Base-by-base conservation (phyloP, 2,888 invertebrate species). In the Lottia scabra region DNA sequence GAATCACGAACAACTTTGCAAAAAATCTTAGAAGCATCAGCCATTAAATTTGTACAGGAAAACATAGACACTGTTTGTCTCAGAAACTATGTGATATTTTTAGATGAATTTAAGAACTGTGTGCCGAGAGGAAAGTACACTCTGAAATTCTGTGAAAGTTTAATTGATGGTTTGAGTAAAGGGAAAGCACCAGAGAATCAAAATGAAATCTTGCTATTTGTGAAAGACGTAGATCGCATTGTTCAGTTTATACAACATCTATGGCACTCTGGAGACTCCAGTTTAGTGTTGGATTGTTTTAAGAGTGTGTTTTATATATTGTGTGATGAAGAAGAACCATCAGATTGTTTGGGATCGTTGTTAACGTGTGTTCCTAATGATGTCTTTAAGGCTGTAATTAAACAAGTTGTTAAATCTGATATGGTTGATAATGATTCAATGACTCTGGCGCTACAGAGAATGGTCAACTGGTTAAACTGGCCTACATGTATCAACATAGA, bases 391-490 rank as follows among this genome's bases (percentile, higher is more conserved):
- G 71, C 75, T 23, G 83, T 83, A 10, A 81, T 83, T 23, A 81
- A 80, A 64, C 78, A 78, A 27, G 82, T 81, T 4, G 79, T 86
- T 13, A 71, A 70, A 13, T 81, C 83, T 66, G 73, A 80, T 13
- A 74, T 70, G 30, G 75, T 85, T 63, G 75, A 78, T 56, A 81
- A 84, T 71, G 72, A 46, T 27, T 78, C 78, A 16, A 81, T 86
- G 76, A 83, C 78, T 2, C 75, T 76, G 10, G 87, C 87, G 0
- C 71, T 88, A 10, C 76, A 78, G 67, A 80, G 84, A 23, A 86
- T 87, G 74, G 81, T 88, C 16, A 84, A 84, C 72, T 88, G 88
- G 88, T 75, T 88, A 38, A 81, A 80, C 48, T 88, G 88, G 88
- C 87, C 87, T 0, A 83, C 83, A 4, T 83, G 85, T 1, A 70